A percentile compares a stretch with the other conserved stretches of the same genome.
These are phyloP conservation scores for Puntigrus tetrazona DNA, from an alignment of 2,113 vertebrate genomes.

Conservation along the genomic window DNA sequence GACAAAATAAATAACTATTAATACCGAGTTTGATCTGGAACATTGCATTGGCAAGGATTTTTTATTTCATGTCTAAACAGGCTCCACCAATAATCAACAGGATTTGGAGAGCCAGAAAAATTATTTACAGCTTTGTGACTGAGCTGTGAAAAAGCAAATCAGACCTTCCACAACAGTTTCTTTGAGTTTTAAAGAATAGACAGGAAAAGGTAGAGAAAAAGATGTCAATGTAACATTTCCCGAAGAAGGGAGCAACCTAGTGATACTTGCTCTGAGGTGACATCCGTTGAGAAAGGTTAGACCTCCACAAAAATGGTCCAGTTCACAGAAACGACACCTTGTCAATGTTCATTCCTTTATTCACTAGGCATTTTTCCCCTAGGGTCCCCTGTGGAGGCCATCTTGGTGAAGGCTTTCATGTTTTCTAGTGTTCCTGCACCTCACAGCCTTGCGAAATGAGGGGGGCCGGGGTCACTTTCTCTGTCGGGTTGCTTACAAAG, in stretches of 20 bases:
- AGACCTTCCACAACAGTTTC: background rate
- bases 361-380: constrained; percentile 12
- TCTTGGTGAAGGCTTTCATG: constrained; percentile 10
- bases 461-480: background rate
- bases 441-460: background rate
- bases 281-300: background rate
- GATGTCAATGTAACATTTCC: background rate
- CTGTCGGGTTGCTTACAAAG: background rate
- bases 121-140: background rate
- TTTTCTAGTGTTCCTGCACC: constrained; percentile 1
- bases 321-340: constrained; percentile 33
- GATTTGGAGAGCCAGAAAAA: background rate
- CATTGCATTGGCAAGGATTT: background rate
- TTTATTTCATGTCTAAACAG: background rate
- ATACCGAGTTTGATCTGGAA: background rate
- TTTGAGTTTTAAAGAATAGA: background rate
- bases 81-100: background rate
- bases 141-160: background rate
- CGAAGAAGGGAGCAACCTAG: background rate
- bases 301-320: background rate
- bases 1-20: background rate
- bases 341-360: constrained; percentile 29
- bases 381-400: constrained; percentile 22
- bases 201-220: background rate
- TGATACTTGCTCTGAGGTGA: background rate